phyloP scores from a whole-genome alignment of 2,797 vertebrate species.

The Smutsia temminckii region DNA sequence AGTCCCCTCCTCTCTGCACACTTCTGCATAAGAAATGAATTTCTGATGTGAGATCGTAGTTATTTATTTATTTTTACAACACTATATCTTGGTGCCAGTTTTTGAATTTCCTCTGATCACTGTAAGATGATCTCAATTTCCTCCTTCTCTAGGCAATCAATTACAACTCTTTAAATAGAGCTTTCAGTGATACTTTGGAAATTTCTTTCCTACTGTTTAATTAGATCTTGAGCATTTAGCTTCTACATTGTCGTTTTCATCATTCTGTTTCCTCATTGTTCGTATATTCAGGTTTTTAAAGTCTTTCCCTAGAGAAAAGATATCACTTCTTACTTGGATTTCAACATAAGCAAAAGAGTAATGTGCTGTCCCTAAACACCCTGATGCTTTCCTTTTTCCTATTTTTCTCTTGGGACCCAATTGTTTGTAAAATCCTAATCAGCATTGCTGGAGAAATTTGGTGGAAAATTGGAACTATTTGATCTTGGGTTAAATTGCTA shows the following conservation, averaged over 20 bases:
- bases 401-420: neutral
- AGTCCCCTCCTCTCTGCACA: neutral
- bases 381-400: neutral
- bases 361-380: neutral
- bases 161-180: neutral
- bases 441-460: neutral
- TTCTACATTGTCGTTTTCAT: neutral
- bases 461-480: neutral
- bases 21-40: neutral
- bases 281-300: neutral
- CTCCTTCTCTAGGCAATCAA: neutral
- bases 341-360: neutral
- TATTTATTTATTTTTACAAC: neutral
- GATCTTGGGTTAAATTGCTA: neutral
- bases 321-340: neutral
- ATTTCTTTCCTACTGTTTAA: neutral
- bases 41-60: neutral
- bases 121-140: neutral
- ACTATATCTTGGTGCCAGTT: neutral
- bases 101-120: neutral
- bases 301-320: rapidly evolving
- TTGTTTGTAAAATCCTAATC: neutral
- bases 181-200: neutral
- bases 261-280: neutral
- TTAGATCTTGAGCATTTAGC: neutral